Percentiles rank a stretch among this genome's conserved stretches.
These are phyloP conservation scores for Danionella cerebrum DNA, from an alignment of 2,113 vertebrate species.

Conservation along the genomic window DNA sequence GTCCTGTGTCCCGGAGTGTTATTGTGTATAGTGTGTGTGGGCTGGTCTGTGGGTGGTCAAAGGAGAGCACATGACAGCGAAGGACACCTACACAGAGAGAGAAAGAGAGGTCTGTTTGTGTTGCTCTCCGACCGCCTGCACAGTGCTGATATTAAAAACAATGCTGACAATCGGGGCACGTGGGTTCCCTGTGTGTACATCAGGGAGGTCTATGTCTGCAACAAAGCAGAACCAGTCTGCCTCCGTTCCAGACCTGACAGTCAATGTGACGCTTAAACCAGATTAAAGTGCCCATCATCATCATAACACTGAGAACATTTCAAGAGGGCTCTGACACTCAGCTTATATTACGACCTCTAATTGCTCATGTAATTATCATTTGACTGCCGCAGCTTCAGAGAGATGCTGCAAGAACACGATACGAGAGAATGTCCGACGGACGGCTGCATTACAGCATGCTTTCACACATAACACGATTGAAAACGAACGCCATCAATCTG, in stretches of 20 bases:
- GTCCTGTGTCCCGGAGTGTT: slow-evolving; percentile 10
- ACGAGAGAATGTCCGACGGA: not conserved
- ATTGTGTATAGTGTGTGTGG: slow-evolving; percentile 20
- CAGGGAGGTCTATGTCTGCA: not conserved
- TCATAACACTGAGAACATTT: not conserved
- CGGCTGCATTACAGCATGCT: not conserved
- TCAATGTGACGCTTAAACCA: not conserved
- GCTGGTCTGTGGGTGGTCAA: slow-evolving; percentile 22
- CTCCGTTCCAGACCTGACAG: not conserved
- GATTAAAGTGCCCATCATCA: slow-evolving; percentile 10
- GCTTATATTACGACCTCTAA: slow-evolving; percentile 25
- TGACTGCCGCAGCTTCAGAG: slow-evolving; percentile 11
- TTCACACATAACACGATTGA: not conserved
- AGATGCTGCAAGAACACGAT: not conserved
- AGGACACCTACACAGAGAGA: slow-evolving; percentile 27
- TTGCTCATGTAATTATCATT: slow-evolving; percentile 22
- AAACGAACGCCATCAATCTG: not conserved
- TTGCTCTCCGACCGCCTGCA: slow-evolving; percentile 16
- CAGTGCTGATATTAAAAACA: slow-evolving; percentile 22
- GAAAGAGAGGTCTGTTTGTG: slow-evolving; percentile 32
- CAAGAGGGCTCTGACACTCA: not conserved
- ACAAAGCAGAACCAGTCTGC: not conserved
- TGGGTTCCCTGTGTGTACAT: slow-evolving; percentile 2
- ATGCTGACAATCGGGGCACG: not conserved
- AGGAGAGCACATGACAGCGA: slow-evolving; percentile 25